A percentile compares a stretch with the other conserved stretches of the same genome.
phyloP scores from a whole-genome alignment of 2,888 invertebrate genomes.

The Mongoloraphidia duomilia region DNA sequence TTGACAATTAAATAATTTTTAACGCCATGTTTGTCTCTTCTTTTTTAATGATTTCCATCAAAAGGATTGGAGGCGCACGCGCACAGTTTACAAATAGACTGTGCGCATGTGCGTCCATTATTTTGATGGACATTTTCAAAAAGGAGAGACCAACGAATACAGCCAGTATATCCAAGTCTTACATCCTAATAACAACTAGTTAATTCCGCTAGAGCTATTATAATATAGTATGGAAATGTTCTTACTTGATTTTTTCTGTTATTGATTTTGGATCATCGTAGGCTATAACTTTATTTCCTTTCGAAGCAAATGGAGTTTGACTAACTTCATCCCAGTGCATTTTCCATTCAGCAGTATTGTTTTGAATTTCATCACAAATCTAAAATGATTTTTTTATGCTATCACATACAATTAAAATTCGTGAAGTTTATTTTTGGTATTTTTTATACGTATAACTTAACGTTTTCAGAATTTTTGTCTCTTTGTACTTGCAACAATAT shows the following conservation, averaged over 20 bases:
- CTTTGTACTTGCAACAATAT: no score
- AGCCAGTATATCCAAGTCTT: no score
- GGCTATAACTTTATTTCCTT: conserved; percentile 49
- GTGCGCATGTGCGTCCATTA: no score
- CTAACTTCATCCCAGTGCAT: conserved; percentile 55
- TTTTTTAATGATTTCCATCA: no score
- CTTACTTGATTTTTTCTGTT: conserved; percentile 50
- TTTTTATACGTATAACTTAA: no score
- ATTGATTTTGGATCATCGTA: conserved; percentile 68
- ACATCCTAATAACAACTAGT: not conserved
- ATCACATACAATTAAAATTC: conserved; percentile 8
- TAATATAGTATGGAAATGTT: conserved; percentile 5
- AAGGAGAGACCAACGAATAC: no score
- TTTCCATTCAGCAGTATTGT: conserved; percentile 47
- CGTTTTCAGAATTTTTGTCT: not conserved
- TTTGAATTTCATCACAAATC: conserved; percentile 49
- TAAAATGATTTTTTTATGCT: conserved; percentile 19
- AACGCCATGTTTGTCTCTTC: no score
- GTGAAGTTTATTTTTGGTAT: no score
- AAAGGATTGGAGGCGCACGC: no score
- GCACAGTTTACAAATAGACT: no score
- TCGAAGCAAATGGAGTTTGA: conserved; percentile 46
- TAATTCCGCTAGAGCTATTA: not conserved
- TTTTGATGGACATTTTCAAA: no score
- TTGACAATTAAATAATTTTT: no score